phyloP scores from a whole-genome alignment of 2,113 vertebrate species.

The Corvus cornix region DNA sequence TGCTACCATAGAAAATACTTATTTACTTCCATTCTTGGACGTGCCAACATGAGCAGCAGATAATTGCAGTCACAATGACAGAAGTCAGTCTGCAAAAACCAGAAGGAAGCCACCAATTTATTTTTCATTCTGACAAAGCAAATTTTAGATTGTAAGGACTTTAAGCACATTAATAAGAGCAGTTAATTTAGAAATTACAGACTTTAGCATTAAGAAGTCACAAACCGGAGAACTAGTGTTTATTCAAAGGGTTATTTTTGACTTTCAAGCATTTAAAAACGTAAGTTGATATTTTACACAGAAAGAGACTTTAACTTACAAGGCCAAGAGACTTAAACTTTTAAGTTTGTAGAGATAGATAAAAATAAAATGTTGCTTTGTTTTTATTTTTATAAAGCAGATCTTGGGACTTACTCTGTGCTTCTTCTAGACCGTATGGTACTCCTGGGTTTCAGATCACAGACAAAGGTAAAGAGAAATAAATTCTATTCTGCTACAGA shows the following conservation, averaged over 20 bases:
- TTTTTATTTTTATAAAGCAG: background rate
- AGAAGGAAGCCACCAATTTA: background rate
- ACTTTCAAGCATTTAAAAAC: background rate
- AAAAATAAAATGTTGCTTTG: background rate
- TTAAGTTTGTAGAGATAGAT: background rate
- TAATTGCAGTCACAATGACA: background rate
- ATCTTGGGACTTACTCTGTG: background rate
- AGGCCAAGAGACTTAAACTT: background rate
- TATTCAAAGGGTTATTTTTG: background rate
- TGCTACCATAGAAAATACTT: background rate
- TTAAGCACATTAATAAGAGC: background rate
- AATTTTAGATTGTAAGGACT: background rate
- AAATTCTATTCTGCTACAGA: background rate
- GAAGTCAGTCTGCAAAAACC: background rate
- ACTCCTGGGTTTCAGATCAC: background rate
- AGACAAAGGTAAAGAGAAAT: background rate
- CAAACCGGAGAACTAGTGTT: background rate
- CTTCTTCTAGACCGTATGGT: background rate
- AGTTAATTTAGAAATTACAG: background rate
- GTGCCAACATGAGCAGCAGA: background rate
- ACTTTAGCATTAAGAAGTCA: background rate
- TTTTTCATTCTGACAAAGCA: background rate
- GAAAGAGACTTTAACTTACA: background rate
- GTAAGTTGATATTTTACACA: background rate
- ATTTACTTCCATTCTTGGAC: background rate